These are phyloP conservation scores for Tympanuchus pallidicinctus DNA, from an alignment of 2,113 vertebrate genomes.

Conservation along the genomic window DNA sequence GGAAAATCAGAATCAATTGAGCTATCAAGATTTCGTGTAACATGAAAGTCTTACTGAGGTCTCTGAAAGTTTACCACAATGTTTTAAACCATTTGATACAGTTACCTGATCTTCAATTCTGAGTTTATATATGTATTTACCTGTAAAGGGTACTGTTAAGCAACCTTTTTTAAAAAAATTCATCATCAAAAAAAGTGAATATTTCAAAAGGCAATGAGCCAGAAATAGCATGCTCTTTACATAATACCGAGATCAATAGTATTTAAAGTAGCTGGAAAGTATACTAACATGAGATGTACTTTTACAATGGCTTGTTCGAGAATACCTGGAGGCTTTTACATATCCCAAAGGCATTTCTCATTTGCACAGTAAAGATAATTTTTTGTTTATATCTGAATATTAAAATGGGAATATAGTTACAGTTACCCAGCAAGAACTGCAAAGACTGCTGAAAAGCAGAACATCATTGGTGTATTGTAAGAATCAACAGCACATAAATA, in stretches of 20 bases:
- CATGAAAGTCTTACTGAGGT: background rate
- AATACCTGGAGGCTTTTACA: conserved; percentile 76
- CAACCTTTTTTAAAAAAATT: background rate
- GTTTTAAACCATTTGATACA: background rate
- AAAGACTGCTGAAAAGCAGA: conserved; percentile 68
- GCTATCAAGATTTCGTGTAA: background rate
- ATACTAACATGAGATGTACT: conserved; percentile 60
- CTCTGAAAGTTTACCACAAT: background rate
- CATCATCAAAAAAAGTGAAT: background rate
- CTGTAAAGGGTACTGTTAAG: conserved; percentile 20
- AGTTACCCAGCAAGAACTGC: conserved; percentile 66
- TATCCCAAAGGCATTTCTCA: conserved; percentile 78
- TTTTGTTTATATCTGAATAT: conserved; percentile 78
- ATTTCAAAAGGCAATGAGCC: conserved; percentile 59
- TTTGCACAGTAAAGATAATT: conserved; percentile 80
- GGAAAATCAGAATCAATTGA: background rate
- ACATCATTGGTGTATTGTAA: conserved; percentile 25
- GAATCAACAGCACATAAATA: conserved; percentile 44
- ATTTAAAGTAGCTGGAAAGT: conserved; percentile 77
- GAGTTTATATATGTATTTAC: background rate
- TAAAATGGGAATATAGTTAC: conserved; percentile 65
- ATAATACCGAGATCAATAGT: conserved; percentile 79
- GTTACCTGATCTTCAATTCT: background rate
- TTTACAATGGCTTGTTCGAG: conserved; percentile 73
- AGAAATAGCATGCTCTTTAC: conserved; percentile 72